Evolutionary conservation across 2,888 invertebrate genomes (phyloP), one percentile per base, ranked within the genome.

Genomic region (Hirtodrosophila cameraria): DNA sequence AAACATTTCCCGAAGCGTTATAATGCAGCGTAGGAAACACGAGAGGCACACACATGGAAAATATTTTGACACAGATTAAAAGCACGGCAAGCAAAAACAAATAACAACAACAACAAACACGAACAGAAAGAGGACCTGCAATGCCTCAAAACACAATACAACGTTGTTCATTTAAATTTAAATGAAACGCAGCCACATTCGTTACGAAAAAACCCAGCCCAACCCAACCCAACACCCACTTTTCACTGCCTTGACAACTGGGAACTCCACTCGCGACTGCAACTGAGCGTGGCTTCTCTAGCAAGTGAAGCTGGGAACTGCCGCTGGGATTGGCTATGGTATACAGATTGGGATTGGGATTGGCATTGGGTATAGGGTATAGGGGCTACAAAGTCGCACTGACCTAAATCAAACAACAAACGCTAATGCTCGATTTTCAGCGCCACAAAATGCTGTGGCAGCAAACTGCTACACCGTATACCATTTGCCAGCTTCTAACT

Each of bases 351-450:
- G 15, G 28, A 49, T 25, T 43, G 18, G 25, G 31, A 41, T 31
- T 28, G 46, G 31, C 20, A 16, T 12, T 23, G 75, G 42, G 54
- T 49, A 58, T 61, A n/a, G n/a, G 76, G 45, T 50, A 38, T 15
- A 12, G 58, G 67, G 57, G 12, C 41, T 16, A 62, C 27, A 59
- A 59, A 53, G 66, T 69, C 59, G 70, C 62, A 58, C 62, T 80
- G 79, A 80, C 79, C 79, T 70, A 76, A 80, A 80, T 80, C 79
- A 83, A 79, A 78, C 79, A 78, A 75, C 79, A 78, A 75, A 79
- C 72, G 84, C 84, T 83, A 80, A 80, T 83, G 84, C 81, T 68
- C 80, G 79, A 83, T 83, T 83, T 70, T 69, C 66, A 79, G 66
- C 73, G 62, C 84, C 81, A 80, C 79, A 83, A 75, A 82, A 70